Conservation (phyloP, 2,113 vertebrate genomes). For the Thomomys bottae region DNA sequence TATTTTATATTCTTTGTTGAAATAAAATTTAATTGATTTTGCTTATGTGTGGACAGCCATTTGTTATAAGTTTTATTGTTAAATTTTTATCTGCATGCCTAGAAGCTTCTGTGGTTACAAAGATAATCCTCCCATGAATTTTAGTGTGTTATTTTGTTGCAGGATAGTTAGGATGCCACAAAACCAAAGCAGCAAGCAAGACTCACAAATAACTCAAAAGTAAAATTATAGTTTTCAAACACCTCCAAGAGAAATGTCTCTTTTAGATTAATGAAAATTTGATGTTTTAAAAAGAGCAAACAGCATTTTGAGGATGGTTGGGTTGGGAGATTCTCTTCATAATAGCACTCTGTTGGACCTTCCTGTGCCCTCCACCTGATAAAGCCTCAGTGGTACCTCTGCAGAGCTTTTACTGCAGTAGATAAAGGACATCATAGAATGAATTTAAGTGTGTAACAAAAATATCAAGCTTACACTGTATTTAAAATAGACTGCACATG, state of each 20-base stretch:
- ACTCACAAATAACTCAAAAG: constrained; percentile 67
- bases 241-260: constrained; percentile 40
- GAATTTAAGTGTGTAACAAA: background rate
- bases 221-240: constrained; percentile 73
- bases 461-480: background rate
- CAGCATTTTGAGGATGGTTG: constrained; percentile 8
- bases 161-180: constrained; percentile 65
- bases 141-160: constrained; percentile 66
- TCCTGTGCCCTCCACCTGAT: background rate
- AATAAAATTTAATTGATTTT: constrained; percentile 94
- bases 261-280: constrained; percentile 53
- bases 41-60: constrained; percentile 83
- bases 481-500: background rate
- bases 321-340: background rate
- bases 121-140: constrained; percentile 59
- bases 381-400: background rate
- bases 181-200: constrained; percentile 75
- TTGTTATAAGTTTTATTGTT: constrained; percentile 81
- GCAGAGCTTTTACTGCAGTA: background rate
- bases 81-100: constrained; percentile 62
- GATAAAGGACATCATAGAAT: background rate
- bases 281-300: constrained; percentile 39
- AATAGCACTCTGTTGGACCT: background rate
- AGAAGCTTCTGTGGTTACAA: constrained; percentile 56
- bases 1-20: constrained; percentile 96